Conservation (phyloP, 2,113 vertebrate species). For the western clawed frog (Xenopus tropicalis) region DNA sequence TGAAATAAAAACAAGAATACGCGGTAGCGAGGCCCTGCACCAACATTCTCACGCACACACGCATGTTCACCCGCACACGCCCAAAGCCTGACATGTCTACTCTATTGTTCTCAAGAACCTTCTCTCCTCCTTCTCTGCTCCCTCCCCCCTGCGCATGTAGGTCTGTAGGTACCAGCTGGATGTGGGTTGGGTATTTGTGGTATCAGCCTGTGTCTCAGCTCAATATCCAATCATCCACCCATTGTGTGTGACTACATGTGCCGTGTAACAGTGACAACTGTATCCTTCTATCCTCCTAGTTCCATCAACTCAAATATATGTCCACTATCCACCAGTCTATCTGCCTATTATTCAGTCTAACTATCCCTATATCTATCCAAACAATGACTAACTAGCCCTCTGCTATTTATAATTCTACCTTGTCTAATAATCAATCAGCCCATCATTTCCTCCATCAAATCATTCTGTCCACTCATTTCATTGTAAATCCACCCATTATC, state of each 20-base stretch:
- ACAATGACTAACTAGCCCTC: no score
- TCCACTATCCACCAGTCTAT: not conserved
- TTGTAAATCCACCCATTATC: no score
- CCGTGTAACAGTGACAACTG: not conserved
- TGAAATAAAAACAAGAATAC: no score
- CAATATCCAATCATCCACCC: not conserved
- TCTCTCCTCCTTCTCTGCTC: slow-evolving; percentile 17
- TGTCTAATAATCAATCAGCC: not conserved
- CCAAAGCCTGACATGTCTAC: slow-evolving; percentile 32
- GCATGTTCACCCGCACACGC: slow-evolving; percentile 29
- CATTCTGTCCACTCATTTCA: no score
- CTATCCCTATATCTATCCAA: slow-evolving; percentile 5
- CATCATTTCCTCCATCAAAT: not conserved
- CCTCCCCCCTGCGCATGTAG: not conserved
- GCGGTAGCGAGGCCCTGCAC: not conserved
- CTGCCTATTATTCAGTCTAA: not conserved
- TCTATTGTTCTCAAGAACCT: slow-evolving; percentile 45
- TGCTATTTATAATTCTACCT: no score
- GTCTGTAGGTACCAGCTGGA: slow-evolving; percentile 40
- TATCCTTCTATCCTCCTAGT: not conserved
- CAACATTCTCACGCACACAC: slow-evolving; percentile 19
- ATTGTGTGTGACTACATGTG: not conserved
- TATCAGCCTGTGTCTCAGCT: slow-evolving; percentile 14
- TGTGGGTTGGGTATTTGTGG: slow-evolving; percentile 17
- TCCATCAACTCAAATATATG: not conserved